These are phyloP conservation scores for Scophthalmus maximus DNA, from an alignment of 2,113 vertebrate genomes.

Conservation along the genomic window DNA sequence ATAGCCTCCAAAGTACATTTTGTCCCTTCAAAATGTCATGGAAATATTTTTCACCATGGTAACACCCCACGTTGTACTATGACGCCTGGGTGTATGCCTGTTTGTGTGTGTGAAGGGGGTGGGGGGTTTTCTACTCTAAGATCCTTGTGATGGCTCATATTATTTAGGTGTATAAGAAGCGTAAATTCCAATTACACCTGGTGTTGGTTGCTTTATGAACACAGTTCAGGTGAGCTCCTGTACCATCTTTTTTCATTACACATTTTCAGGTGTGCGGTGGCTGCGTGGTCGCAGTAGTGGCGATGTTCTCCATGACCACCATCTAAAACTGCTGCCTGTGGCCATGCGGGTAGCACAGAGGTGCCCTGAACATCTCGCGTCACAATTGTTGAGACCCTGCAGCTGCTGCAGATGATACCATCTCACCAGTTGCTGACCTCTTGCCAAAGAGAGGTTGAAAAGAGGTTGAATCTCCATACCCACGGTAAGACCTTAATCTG, in stretches of 20 bases:
- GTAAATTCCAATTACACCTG: background rate
- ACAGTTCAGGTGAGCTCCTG: background rate
- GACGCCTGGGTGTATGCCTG: background rate
- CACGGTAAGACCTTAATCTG: conserved; percentile 53
- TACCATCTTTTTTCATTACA: background rate
- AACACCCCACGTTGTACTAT: conserved; percentile 6
- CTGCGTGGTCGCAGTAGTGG: background rate
- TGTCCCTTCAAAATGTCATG: conserved; percentile 44
- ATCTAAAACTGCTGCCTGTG: background rate
- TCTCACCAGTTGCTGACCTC: conserved; percentile 64
- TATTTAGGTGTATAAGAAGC: background rate
- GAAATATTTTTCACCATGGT: conserved; percentile 42
- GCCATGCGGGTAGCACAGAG: background rate
- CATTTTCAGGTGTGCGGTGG: background rate
- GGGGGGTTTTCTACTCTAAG: background rate
- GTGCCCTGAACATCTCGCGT: background rate
- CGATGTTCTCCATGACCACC: background rate
- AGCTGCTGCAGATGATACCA: conserved; percentile 64
- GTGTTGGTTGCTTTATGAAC: background rate
- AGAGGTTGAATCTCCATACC: conserved; percentile 52
- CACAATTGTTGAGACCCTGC: conserved; percentile 28
- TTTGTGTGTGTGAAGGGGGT: background rate
- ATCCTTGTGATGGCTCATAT: background rate
- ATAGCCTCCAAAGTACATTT: conserved; percentile 32
- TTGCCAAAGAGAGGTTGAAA: conserved; percentile 55